Base-by-base conservation (phyloP, 2,888 invertebrate genomes). In the Salticus scenicus region DNA sequence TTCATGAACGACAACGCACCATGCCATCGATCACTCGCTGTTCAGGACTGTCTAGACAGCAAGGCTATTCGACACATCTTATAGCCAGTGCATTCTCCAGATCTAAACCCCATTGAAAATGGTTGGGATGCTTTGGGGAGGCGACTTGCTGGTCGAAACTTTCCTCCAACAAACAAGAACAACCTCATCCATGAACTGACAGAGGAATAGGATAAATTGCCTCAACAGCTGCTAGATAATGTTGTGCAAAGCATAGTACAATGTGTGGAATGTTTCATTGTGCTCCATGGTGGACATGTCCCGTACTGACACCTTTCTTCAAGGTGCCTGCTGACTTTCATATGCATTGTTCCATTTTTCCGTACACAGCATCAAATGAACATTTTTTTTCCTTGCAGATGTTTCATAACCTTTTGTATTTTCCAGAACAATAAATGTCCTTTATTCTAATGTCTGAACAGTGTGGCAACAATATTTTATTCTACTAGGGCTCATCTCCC, bases 191-290 rank as follows among this genome's bases (percentile, higher is more conserved):
- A 17, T 51, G 31, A 8, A 66, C 66, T 28, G 30, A 28, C 66
- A 66, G 31, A 66, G 66, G 31, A 66, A 30, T 30, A 8, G 31
- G 30, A 66, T 66, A 66, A 66, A 14, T 66, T 30, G 17, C 66
- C 66, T 66, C 66, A 66, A 66, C 31, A 66, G 66, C 66, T 66
- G 28, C 66, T 66, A 7, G 66, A 66, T 66, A 30, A 66, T 66
- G 28, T 66, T 30, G 66, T 66, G 66, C 31, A 66, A 66, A 28
- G 66, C 31, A 66, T 66, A 24, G 20, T n/a, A 30, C 66, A 31
- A 30, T 1, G 63, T 63, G 27, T 63, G 28, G 63, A 28, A 63
- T 63, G 14, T 63, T 24, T 20, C 63, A 63, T 24, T n/a, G 31
- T 1, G 5, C 31, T 66, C 66, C 31, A 28, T 14, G 31, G 66